Conservation (phyloP, 2,797 vertebrate species). For the Enoplosus armatus region DNA sequence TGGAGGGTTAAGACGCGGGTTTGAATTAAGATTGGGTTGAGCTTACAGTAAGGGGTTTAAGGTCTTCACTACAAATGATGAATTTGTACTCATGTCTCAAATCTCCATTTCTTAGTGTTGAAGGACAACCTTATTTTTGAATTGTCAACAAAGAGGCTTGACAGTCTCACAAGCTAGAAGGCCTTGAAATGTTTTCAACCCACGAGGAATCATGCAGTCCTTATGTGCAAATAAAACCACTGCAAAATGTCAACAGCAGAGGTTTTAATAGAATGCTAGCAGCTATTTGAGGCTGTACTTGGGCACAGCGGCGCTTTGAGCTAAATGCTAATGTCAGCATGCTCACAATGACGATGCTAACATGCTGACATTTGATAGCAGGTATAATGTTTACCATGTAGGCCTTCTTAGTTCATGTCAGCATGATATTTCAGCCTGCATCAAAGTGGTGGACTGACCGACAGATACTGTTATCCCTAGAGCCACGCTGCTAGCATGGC, state of each 20-base stretch:
- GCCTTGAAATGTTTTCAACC: background rate
- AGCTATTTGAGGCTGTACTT: too few relatives aligned
- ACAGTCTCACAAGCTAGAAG: background rate
- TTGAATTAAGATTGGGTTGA: background rate
- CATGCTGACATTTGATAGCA: too few relatives aligned
- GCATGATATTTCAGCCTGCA: too few relatives aligned
- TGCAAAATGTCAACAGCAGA: background rate
- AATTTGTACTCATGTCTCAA: background rate
- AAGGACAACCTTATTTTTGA: background rate
- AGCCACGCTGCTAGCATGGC: background rate
- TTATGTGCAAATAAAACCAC: background rate
- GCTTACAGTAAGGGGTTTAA: background rate
- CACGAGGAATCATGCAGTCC: too few relatives aligned
- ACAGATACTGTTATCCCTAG: background rate
- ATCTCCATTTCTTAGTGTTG: background rate
- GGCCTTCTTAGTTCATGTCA: too few relatives aligned
- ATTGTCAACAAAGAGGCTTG: background rate
- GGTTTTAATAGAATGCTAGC: too few relatives aligned
- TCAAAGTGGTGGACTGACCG: too few relatives aligned
- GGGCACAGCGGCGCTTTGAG: too few relatives aligned
- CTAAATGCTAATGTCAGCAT: too few relatives aligned
- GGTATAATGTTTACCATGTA: too few relatives aligned
- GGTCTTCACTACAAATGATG: background rate
- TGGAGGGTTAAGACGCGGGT: background rate
- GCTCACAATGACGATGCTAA: too few relatives aligned